A percentile compares a stretch with the other conserved stretches of the same genome.
Evolutionary conservation across 1,140 invertebrate genomes (phyloP).

Genomic region (Zaprionus davidi): DNA sequence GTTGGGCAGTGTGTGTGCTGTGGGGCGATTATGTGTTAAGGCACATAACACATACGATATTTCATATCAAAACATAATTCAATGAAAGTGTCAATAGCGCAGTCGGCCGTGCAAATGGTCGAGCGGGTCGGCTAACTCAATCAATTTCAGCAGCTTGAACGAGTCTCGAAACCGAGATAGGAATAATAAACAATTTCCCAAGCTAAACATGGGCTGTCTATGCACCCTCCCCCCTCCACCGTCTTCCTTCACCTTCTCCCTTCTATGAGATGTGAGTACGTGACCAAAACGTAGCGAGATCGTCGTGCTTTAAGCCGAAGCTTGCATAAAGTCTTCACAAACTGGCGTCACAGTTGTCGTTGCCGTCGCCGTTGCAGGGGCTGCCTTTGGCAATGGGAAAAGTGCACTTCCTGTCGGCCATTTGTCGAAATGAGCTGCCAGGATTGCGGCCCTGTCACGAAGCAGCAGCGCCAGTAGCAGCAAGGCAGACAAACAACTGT

Average conservation of each 20-base stretch:
- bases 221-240: background rate
- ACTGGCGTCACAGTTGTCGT: constrained; percentile 13
- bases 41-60: constrained; percentile 48
- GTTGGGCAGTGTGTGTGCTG: background rate
- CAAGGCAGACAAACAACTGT: constrained; percentile 71
- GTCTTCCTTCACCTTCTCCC: background rate
- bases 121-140: constrained; percentile 58
- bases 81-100: constrained; percentile 75
- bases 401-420: constrained; percentile 70
- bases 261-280: constrained; percentile 13
- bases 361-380: background rate
- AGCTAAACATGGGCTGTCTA: constrained; percentile 33
- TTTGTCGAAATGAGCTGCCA: constrained; percentile 79
- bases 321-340: constrained; percentile 34
- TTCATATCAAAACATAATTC: constrained; percentile 69
- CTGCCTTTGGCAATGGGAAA: constrained; percentile 33
- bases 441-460: constrained; percentile 75
- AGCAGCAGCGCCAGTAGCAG: constrained; percentile 17
- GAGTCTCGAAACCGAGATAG: constrained; percentile 29
- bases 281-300: constrained; percentile 28
- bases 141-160: constrained; percentile 62
- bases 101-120: constrained; percentile 20
- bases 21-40: constrained; percentile 23
- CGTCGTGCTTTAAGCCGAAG: constrained; percentile 16
- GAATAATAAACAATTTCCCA: constrained; percentile 70